A percentile compares a stretch with the other conserved stretches of the same genome.
Evolutionary conservation across 2,797 vertebrate genomes (phyloP).

Genomic region (Echeneis naucrates): DNA sequence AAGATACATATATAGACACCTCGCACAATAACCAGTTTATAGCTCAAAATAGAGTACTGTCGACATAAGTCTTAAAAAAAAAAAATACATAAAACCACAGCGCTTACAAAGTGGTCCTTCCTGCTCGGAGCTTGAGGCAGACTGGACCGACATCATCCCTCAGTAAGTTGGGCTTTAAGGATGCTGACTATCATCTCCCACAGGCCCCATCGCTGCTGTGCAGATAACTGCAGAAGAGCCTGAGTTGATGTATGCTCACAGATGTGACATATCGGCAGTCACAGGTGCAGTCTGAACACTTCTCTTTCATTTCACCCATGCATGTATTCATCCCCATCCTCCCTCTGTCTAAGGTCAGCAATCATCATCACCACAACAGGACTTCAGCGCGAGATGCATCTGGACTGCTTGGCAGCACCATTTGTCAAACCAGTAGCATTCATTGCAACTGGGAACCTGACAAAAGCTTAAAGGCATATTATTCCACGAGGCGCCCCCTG

Average conservation of each 20-base stretch:
- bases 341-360: conserved; percentile 49
- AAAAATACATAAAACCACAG: too few species aligned
- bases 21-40: neutral
- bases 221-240: conserved; percentile 34
- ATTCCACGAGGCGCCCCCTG: conserved; percentile 51
- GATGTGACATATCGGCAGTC: conserved; percentile 46
- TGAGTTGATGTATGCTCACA: conserved; percentile 38
- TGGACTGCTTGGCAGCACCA: conserved; percentile 57
- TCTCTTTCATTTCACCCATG: conserved; percentile 45
- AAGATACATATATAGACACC: too few species aligned
- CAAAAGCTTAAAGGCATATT: conserved; percentile 72
- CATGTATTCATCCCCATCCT: conserved; percentile 31
- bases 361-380: conserved; percentile 47
- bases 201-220: conserved; percentile 29
- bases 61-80: neutral
- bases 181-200: conserved; percentile 34
- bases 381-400: conserved; percentile 27
- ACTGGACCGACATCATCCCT: conserved; percentile 17
- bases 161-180: conserved; percentile 5
- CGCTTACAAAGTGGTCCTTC: too few species aligned
- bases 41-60: neutral
- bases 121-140: neutral
- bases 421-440: conserved; percentile 66
- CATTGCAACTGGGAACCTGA: conserved; percentile 65
- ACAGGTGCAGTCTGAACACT: conserved; percentile 49